Evolutionary conservation across 2,113 vertebrate genomes (phyloP), one percentile per base, ranked within the genome.

Genomic region (Guaruba guarouba): DNA sequence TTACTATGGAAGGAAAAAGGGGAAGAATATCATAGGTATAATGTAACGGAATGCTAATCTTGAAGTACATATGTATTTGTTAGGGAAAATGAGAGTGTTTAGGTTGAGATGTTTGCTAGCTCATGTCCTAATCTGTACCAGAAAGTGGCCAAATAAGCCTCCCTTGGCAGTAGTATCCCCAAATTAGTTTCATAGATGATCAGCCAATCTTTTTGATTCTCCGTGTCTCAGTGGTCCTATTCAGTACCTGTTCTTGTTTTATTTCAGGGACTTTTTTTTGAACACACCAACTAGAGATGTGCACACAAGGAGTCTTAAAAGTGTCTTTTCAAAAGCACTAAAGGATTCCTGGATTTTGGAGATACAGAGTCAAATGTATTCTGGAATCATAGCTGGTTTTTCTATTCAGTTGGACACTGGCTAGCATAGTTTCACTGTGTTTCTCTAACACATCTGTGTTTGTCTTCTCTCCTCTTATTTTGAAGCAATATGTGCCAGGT

Each of bases 121-220:
- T 6, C 8, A 4, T 61, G 62, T 41, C 39, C 35, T 69, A 8
- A 24, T 28, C 52, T 69, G 17, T 39, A 71, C 33, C 33, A 79
- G 55, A 70, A 87, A 68, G 29, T 74, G 48, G 16, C 43, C 33
- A n/a, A 9, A 7, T 52, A 44, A 85, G 20, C 23, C 18, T 59
- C 17, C 1, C 7, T 9, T 35, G 78, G 35, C 39, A 68, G 9
- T 51, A 41, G 57, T 84, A 91, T 84, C 35, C 17, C n/a, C 6
- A 10, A 6, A 4, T 54, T 1, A 19, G 0, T 90, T 80, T 71
- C 17, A 24, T 6, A 29, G 23, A 16, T 0, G 2, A 31, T 49
- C n/a, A 77, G 7, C 22, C 29, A 11, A 2, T 76, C 27, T 37
- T 69, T 86, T 59, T 7, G 0, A 20, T 66, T 88, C 22, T 55